Base-by-base conservation (phyloP, 2,797 vertebrate species). In the Epinephelus coioides region DNA sequence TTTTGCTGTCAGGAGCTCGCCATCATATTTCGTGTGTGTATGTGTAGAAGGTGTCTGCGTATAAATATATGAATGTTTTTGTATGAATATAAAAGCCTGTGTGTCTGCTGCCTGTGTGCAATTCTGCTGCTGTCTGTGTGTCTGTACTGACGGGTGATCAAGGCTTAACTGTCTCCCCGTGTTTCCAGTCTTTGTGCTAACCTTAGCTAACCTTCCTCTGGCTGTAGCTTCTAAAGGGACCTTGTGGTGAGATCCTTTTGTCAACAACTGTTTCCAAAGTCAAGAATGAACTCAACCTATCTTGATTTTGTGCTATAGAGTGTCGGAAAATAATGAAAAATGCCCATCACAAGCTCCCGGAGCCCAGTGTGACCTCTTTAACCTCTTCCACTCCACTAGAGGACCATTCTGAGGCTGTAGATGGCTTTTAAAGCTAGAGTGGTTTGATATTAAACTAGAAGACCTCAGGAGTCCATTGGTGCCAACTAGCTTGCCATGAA, bases 211-310 rank as follows among this genome's bases (percentile, higher is more conserved):
- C 18, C 9, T 4, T 47, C 18, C 30, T 21, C 60, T 55, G 23
- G 13, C 46, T 25, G 14, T 15, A 34, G 44, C 46, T 25, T 19
- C 68, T 43, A 10, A 40, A 19, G 12, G 53, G 5, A 43, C 8
- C 38, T 17, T 60, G 44, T 59, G 78, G 40, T 59, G 71, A 46
- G 51, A 65, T 23, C 51, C 19, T 66, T 78, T 55, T 7, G 50
- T 63, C 50, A 63, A n/a, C 43, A 40, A 21, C 15, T 38, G 44
- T 75, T 61, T 57, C 17, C 13, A 27, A 56, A 34, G 6, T 64
- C 59, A 38, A 49, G 21, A 40, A 38, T n/a, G 47, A 60, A 38
- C 38, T 38, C 7, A 44, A 2, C 9, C 43, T 2, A 56, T 15
- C 3, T 62, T 8, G 8, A 47, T 11, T 14, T 49, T 8, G 15